Evolutionary conservation across 2,888 invertebrate species (phyloP), one percentile per base, ranked within the genome.

Genomic region (Plemyria rubiginata): DNA sequence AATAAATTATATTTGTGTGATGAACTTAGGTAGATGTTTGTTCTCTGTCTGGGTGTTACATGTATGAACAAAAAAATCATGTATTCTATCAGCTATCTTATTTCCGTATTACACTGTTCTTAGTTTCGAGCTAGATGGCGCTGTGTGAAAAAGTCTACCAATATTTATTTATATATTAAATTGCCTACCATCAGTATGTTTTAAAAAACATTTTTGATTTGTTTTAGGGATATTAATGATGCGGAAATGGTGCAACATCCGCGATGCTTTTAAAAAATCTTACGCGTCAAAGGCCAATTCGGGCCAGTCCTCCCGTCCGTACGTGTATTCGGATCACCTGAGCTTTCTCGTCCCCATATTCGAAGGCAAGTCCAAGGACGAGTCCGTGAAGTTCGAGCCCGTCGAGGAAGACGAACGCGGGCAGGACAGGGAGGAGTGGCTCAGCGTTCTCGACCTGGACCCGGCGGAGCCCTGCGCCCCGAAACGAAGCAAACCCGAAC

Each of bases 211-310:
- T 9, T 16, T 45, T 45, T 45, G 45, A 8, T 9, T 45, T 45
- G 9, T 0, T 13, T 48, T n/a, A 74, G 73, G 59, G 11, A 12
- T 53, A 4, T 7, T 68, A 15, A 69, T 80, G 50, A 76, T 69
- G n/a, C 82, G 81, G 57, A 81, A 80, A 54, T 84, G 84, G 84
- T 76, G 74, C 65, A 82, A 83, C 71, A 68, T 81, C 3, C 79
- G 74, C 36, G 72, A 72, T 52, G 62, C 79, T 4, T 80, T 76
- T 67, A 82, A 81, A 0, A 88, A 88, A 70, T 40, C 28, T 3
- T 41, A 16, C 32, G 8, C 53, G 36, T 13, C 43, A 16, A 49
- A 43, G 9, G 40, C 15, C 46, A 28, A 7, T 40, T 4, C 38
- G 64, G 50, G 41, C 22, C 12, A 4, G 49, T 54, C 12, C 54